Evolutionary conservation across 2,888 invertebrate species (phyloP).

Genomic region (Drosophila neonasuta): DNA sequence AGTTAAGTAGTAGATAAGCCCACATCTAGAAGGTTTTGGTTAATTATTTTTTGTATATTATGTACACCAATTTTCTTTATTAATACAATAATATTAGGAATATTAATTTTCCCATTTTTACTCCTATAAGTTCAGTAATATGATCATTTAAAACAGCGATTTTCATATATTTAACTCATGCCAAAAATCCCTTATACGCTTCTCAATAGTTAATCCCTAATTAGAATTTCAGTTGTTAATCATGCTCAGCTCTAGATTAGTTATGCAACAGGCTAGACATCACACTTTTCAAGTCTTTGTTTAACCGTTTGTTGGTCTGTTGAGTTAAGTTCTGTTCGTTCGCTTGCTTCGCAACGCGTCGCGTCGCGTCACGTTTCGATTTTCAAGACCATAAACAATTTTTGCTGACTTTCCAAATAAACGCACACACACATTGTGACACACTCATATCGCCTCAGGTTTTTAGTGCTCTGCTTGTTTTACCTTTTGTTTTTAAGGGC

Average conservation of each 20-base stretch:
- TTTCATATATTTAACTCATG: no score
- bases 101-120: no score
- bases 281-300: constrained; percentile 8
- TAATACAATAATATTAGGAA: no score
- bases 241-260: not conserved
- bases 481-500: constrained; percentile 31
- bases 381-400: constrained; percentile 61
- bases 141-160: no score
- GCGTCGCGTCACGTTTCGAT: constrained; percentile 68
- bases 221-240: not conserved
- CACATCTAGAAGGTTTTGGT: no score
- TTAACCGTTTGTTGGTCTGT: not conserved
- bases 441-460: not conserved
- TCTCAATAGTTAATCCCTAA: not conserved
- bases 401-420: constrained; percentile 63
- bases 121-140: no score
- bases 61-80: no score
- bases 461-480: constrained; percentile 12
- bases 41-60: no score
- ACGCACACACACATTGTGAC: constrained; percentile 2
- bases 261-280: constrained; percentile 20
- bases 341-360: constrained; percentile 31
- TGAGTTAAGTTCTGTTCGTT: not conserved
- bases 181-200: no score
- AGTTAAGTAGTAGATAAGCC: not conserved